Evolutionary conservation across 2,113 vertebrate species (phyloP), one percentile per base, ranked within the genome.

Genomic region (Eira barbara): DNA sequence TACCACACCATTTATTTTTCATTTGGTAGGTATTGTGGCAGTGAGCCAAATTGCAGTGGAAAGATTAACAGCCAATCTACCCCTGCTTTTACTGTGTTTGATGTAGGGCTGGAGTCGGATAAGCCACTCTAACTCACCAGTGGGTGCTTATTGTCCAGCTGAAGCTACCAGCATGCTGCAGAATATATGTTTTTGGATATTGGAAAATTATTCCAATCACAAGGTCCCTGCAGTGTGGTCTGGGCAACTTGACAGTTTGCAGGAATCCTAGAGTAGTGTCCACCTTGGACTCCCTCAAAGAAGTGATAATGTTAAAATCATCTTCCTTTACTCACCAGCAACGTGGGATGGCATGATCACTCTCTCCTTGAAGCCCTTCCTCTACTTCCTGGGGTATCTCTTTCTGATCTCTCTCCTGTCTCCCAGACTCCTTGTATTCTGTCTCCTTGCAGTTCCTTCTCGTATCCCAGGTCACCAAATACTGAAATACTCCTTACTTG

Each of bases 1-100:
- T 91, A 90, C 23, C 31, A 82, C 92, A 49, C 20, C 89, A 87
- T 84, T 97, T 82, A 71, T 80, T 97, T 92, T 97, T 82, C 74
- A 49, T 80, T 78, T 95, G 61, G 87, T 94, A 90, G 76, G 36
- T 95, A 59, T 34, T 39, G 4, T 88, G 92, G 83, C 88, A 67
- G 49, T 4, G 7, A 96, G 52, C 84, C 92, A 88, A 81, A 49
- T 17, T 73, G 45, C 71, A 42, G 11, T 29, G 18, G 52, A 42
- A 95, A 91, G 88, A 95, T 89, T 80, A 91, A 71, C 71, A 47
- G 85, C 59, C 59, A 89, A 47, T 69, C 42, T 42, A 59, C 39
- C 23, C 2, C 5, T 4, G 80, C 14, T 87, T 81, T 45, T 6
- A 4, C 39, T 45, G 74, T 34, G 92, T 25, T 95, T 69, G 31